A percentile compares a stretch with the other conserved stretches of the same genome.
Evolutionary conservation across 2,113 vertebrate genomes (phyloP).

Genomic region (Anhinga rufa): DNA sequence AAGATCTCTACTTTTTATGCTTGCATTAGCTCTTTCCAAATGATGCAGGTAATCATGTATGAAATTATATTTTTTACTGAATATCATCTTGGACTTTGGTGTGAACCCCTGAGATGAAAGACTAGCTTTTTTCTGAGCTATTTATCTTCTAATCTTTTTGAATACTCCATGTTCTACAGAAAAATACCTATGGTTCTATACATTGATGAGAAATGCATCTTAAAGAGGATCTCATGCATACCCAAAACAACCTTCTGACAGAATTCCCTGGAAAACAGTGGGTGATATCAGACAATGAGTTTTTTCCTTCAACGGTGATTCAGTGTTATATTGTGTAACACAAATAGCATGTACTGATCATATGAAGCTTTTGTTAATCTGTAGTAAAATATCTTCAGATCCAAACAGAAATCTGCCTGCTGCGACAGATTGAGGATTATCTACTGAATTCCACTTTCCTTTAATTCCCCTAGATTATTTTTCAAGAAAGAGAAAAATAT

Average conservation of each 20-base stretch:
- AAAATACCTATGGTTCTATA: background rate
- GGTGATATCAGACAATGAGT: background rate
- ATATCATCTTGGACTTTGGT: background rate
- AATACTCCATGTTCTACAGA: background rate
- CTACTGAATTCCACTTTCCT: slow-evolving; percentile 22
- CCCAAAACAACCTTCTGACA: background rate
- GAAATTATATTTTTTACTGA: background rate
- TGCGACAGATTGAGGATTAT: slow-evolving; percentile 53
- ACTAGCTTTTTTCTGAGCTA: background rate
- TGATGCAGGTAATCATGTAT: background rate
- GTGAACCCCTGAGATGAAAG: background rate
- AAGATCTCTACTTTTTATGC: background rate
- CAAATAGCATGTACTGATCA: slow-evolving; percentile 30
- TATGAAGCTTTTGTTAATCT: slow-evolving; percentile 53
- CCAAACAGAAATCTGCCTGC: slow-evolving; percentile 34
- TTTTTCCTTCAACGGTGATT: background rate
- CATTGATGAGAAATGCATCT: background rate
- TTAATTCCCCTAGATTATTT: slow-evolving; percentile 27
- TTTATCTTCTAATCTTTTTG: background rate
- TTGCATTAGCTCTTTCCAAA: background rate
- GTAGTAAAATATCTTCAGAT: slow-evolving; percentile 25
- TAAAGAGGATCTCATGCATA: background rate
- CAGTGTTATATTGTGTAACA: background rate
- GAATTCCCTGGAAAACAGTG: background rate
- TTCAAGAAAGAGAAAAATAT: background rate